Evolutionary conservation across 1,140 invertebrate genomes (phyloP).

Genomic region (Ectropis grisescens): DNA sequence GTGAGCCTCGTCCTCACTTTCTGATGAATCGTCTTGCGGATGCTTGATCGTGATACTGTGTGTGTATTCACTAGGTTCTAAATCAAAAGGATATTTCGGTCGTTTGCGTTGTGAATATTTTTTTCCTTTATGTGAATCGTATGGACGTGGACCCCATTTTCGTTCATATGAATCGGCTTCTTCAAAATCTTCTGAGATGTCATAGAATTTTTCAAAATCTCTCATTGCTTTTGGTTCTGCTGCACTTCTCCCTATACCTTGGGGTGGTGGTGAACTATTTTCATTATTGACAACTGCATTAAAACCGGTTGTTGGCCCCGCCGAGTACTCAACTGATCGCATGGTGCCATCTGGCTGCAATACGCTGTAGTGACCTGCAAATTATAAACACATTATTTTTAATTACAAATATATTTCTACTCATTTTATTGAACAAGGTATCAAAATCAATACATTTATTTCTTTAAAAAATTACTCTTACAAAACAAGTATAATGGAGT

Average conservation of each 20-base stretch:
- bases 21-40: slow-evolving; percentile 31
- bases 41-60: slow-evolving; percentile 53
- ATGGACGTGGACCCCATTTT: slow-evolving; percentile 11
- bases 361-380: slow-evolving; percentile 61
- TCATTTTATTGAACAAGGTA: no score
- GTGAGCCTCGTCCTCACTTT: slow-evolving; percentile 28
- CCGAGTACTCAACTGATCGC: slow-evolving; percentile 63
- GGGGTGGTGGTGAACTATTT: slow-evolving; percentile 5
- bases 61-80: slow-evolving; percentile 46
- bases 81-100: slow-evolving; percentile 34
- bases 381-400: slow-evolving; percentile 1
- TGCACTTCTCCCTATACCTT: slow-evolving; percentile 9
- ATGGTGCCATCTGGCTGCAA: slow-evolving; percentile 65
- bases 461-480: no score
- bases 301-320: slow-evolving; percentile 55
- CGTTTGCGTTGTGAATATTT: slow-evolving; percentile 27
- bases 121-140: slow-evolving; percentile 11
- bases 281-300: slow-evolving; percentile 42
- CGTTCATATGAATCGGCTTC: slow-evolving; percentile 26
- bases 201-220: slow-evolving; percentile 44
- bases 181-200: slow-evolving; percentile 39
- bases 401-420: neutral
- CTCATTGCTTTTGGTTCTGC: slow-evolving; percentile 45
- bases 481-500: no score
- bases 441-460: no score